phyloP scores from a whole-genome alignment of 2,797 vertebrate genomes.

The Ctenochaetus hawaiiensis region DNA sequence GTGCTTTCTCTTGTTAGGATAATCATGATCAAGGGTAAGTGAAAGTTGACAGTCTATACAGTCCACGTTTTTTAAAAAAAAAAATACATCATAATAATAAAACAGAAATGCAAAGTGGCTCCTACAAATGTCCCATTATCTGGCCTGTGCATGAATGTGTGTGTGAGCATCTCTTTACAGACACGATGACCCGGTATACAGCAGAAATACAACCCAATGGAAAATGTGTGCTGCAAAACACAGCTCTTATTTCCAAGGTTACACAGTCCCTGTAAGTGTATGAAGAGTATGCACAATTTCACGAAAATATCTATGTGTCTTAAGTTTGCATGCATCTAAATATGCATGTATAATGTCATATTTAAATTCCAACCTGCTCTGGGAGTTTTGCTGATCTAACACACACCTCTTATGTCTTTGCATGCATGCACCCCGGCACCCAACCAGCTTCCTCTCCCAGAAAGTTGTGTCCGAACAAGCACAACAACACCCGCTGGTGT shows the following conservation, averaged over 20 bases:
- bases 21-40: not conserved
- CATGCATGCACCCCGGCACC: conserved; percentile 38
- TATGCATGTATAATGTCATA: not conserved
- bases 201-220: conserved; percentile 19
- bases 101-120: not conserved
- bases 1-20: not conserved
- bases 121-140: not conserved
- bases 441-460: conserved; percentile 50
- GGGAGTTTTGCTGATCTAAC: conserved; percentile 32
- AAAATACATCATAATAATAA: not conserved
- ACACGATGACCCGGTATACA: conserved; percentile 1
- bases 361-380: conserved; percentile 17
- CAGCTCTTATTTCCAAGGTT: not conserved
- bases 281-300: not conserved
- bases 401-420: conserved; percentile 36
- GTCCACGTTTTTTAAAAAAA: not conserved
- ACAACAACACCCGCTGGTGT: conserved; percentile 60
- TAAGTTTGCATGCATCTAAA: not conserved
- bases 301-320: not conserved
- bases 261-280: not conserved
- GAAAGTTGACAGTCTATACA: not conserved
- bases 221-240: conserved; percentile 8
- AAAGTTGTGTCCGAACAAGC: conserved; percentile 61
- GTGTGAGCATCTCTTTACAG: not conserved
- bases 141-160: not conserved